These are phyloP conservation scores for Merops nubicus DNA, from an alignment of 2,113 vertebrate genomes.

Conservation along the genomic window DNA sequence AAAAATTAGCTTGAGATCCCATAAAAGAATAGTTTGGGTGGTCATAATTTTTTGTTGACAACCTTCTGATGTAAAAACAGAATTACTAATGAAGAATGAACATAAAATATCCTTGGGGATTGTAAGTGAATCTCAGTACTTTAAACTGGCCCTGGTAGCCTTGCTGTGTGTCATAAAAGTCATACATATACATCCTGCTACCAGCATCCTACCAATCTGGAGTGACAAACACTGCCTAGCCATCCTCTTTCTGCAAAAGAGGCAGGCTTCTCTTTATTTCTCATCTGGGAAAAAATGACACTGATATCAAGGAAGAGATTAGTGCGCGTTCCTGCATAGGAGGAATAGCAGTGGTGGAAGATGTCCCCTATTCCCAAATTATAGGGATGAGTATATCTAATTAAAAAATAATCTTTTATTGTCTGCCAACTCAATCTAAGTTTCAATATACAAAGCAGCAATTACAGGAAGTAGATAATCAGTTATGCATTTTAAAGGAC, in stretches of 20 bases:
- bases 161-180: background rate
- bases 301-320: slow-evolving; percentile 36
- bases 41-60: background rate
- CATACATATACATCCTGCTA: background rate
- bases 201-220: background rate
- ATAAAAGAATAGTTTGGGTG: background rate
- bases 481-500: slow-evolving; percentile 70
- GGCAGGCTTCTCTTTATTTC: slow-evolving; percentile 17
- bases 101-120: background rate
- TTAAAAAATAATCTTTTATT: slow-evolving; percentile 76
- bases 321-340: background rate
- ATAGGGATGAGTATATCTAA: slow-evolving; percentile 67
- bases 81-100: background rate
- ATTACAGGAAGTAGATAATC: slow-evolving; percentile 75
- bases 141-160: background rate
- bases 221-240: background rate
- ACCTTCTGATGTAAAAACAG: background rate
- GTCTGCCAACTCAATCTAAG: slow-evolving; percentile 72
- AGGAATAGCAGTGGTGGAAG: slow-evolving; percentile 16
- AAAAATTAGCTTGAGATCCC: background rate
- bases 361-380: slow-evolving; percentile 64
- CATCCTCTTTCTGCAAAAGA: background rate
- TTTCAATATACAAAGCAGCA: slow-evolving; percentile 70
- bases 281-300: slow-evolving; percentile 20
- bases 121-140: background rate